Percentiles rank a stretch among this genome's conserved stretches.
phyloP scores from a whole-genome alignment of 2,113 vertebrate genomes.

The Scomber colias region DNA sequence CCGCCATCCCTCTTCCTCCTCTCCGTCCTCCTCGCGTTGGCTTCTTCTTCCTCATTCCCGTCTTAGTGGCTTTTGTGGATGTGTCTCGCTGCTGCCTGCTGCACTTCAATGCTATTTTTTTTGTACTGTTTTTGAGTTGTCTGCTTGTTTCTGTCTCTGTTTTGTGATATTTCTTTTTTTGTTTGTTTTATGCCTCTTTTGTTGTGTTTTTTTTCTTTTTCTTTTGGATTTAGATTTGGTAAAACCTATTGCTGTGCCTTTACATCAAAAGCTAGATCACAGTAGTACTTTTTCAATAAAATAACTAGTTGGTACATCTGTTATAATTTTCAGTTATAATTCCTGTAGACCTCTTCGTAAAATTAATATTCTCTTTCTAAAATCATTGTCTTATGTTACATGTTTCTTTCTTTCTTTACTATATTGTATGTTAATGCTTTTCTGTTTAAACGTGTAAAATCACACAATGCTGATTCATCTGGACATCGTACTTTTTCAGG shows the following conservation, averaged over 20 bases:
- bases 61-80: constrained; percentile 45
- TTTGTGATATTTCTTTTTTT: not conserved
- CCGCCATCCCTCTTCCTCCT: constrained; percentile 42
- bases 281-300: not conserved
- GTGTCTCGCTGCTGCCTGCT: constrained; percentile 24
- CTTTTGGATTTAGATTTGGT: not conserved
- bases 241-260: constrained; percentile 30
- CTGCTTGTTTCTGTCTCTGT: not conserved
- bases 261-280: not conserved
- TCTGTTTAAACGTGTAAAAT: no score
- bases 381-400: not conserved
- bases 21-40: constrained; percentile 42
- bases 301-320: not conserved
- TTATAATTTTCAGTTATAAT: not conserved
- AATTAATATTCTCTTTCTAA: not conserved
- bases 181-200: not conserved
- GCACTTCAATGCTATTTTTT: not conserved
- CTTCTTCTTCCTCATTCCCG: constrained; percentile 50
- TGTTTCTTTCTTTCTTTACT: not conserved
- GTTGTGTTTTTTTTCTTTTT: not conserved
- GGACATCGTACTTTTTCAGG: not conserved
- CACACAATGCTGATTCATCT: not conserved
- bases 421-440: constrained; percentile 9
- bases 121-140: constrained; percentile 20
- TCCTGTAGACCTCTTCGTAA: not conserved